Evolutionary conservation across 2,797 vertebrate species (phyloP), one percentile per base, ranked within the genome.

Genomic region (Macropus fuliginosus): DNA sequence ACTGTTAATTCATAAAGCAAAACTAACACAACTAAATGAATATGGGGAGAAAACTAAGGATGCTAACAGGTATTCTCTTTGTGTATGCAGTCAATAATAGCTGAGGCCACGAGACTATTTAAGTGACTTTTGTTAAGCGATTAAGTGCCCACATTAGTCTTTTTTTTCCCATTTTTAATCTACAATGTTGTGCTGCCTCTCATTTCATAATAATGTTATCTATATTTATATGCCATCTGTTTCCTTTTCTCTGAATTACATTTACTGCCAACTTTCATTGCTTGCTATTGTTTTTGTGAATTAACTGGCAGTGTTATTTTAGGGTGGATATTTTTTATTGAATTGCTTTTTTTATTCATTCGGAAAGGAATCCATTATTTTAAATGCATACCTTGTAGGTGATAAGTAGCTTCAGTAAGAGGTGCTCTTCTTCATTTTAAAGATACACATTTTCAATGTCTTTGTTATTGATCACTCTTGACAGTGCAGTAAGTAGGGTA

Each of bases 11-110:
- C 66, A 54, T 91, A 81, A 31, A 90, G 93, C 95, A 74, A 29
- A 94, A 92, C n/a, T 92, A 66, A 91, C 28, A 97, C 90, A n/a
- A 34, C 81, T 46, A 91, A 97, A 92, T 55, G 94, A 94, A 92
- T 27, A 18, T 91, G 52, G 14, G 5, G 89, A 50, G 54, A 31
- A 94, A 94, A 94, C 4, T 95, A 87, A 96, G 4, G 24, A 59
- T 14, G 91, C 55, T 55, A 62, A 92, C 93, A 93, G 66, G 81
- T 55, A n/a, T n/a, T 93, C 12, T 31, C 92, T 91, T 34, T 96
- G 4, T 93, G 3, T 95, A 31, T 95, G 56, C 28, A 29, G 10
- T 57, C 9, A 57, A 3, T 57, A 2, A 57, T 57, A 87, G 56
- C 13, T 95, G 91, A 57, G 46, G 91, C 27, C 55, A 27, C 89